Conservation (phyloP, 2,797 vertebrate species). For the Melanotaenia boesemani region DNA sequence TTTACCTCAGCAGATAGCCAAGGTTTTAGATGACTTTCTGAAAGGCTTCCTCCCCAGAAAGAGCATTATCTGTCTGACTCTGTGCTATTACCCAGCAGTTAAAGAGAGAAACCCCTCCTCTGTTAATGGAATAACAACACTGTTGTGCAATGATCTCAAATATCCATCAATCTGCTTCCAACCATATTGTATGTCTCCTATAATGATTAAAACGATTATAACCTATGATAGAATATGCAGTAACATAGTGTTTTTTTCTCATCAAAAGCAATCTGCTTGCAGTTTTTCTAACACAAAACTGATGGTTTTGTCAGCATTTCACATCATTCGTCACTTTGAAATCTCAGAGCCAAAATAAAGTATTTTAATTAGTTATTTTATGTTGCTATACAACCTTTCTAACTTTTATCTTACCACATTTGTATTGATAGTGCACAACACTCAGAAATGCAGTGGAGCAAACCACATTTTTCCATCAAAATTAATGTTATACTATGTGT, state of each 20-base stretch:
- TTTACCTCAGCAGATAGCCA: constrained; percentile 12
- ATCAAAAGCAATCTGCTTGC: neutral
- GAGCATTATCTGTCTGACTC: constrained; percentile 15
- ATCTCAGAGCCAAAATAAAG: neutral
- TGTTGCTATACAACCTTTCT: neutral
- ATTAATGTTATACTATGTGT: neutral
- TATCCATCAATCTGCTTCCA: neutral
- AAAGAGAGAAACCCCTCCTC: constrained; percentile 20
- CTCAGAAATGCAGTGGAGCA: neutral
- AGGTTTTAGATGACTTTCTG: constrained; percentile 35
- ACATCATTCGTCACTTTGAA: neutral
- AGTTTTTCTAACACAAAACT: neutral
- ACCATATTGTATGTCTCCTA: neutral
- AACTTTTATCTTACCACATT: neutral
- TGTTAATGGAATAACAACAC: constrained; percentile 35
- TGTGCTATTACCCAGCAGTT: constrained; percentile 32
- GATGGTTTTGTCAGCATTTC: neutral
- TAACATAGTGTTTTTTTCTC: neutral
- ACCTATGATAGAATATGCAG: neutral
- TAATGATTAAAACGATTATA: neutral
- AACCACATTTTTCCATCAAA: neutral
- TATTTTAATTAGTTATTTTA: neutral
- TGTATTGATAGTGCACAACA: neutral
- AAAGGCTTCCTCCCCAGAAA: constrained; percentile 23
- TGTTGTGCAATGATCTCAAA: constrained; percentile 13